phyloP scores from a whole-genome alignment of 2,113 vertebrate species.

The Taurulus bubalis region DNA sequence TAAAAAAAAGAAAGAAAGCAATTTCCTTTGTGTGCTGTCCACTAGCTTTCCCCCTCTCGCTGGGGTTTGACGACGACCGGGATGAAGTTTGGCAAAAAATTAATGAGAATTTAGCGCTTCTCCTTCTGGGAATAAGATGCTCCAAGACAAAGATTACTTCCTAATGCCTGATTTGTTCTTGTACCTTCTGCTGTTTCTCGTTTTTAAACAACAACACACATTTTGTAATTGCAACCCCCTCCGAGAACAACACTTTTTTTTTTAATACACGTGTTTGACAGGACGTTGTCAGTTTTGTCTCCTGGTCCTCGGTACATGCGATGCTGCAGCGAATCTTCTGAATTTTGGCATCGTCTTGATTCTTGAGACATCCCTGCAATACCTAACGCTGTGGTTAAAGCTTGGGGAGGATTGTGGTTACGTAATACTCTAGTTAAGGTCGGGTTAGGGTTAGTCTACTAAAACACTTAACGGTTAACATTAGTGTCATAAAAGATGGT shows the following conservation, averaged over 20 bases:
- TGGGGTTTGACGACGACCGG: constrained; percentile 38
- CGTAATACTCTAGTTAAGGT: neutral
- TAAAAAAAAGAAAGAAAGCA: constrained; percentile 71
- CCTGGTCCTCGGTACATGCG: neutral
- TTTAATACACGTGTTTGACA: neutral
- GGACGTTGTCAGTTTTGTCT: neutral
- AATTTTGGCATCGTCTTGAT: neutral
- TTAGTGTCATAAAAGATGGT: neutral
- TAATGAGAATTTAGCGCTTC: constrained; percentile 39
- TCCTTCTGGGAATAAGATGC: neutral
- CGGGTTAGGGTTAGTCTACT: too few species aligned
- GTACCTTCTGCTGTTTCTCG: neutral
- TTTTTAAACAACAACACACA: constrained; percentile 1
- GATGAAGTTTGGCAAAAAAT: constrained; percentile 53
- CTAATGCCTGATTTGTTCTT: neutral
- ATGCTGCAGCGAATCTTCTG: neutral
- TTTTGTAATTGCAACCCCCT: neutral
- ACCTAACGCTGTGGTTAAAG: neutral
- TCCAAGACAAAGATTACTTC: constrained; percentile 7
- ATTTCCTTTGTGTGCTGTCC: constrained; percentile 77
- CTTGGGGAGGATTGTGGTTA: neutral
- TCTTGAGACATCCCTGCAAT: neutral
- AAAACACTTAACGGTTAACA: neutral
- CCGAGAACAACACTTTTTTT: neutral
- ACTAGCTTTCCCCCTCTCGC: neutral